A percentile compares a stretch with the other conserved stretches of the same genome.
Conservation (phyloP, 2,888 invertebrate species). For the Polydrusus tereticollis region DNA sequence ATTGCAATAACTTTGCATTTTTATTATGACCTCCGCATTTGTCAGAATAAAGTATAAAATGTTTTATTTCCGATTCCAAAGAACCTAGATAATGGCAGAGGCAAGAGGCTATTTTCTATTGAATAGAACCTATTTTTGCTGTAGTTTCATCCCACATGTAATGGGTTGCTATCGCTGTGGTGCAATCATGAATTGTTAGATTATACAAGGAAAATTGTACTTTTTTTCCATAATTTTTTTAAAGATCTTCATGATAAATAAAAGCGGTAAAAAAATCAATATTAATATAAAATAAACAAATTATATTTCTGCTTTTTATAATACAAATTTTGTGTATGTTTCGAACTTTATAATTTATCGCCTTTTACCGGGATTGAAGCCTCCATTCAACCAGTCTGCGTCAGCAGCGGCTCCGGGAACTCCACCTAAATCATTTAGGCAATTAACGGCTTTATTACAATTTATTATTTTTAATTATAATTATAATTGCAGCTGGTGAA, state of each 20-base stretch:
- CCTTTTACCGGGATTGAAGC: slow-evolving; percentile 54
- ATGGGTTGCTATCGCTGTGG: too few relatives aligned
- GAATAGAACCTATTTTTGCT: too few relatives aligned
- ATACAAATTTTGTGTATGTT: not conserved
- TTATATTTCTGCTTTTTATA: not conserved
- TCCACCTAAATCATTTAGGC: slow-evolving; percentile 26
- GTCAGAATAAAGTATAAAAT: too few relatives aligned
- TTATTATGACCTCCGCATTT: too few relatives aligned
- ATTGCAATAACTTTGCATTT: too few relatives aligned
- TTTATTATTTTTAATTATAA: not conserved
- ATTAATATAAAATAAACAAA: slow-evolving; percentile 1
- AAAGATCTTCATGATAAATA: not conserved
- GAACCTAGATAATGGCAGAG: too few relatives aligned
- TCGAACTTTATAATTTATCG: slow-evolving; percentile 40
- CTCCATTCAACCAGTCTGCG: slow-evolving; percentile 51
- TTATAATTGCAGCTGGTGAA: too few relatives aligned
- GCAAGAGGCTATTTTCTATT: too few relatives aligned
- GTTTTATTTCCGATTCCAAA: too few relatives aligned
- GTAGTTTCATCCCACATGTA: too few relatives aligned
- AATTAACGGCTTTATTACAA: too few relatives aligned
- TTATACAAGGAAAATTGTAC: not conserved
- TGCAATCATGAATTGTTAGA: too few relatives aligned
- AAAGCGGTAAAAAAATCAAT: not conserved
- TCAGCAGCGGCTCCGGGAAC: slow-evolving; percentile 52
- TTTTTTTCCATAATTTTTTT: not conserved